phyloP scores from a whole-genome alignment of 2,797 vertebrate species.

The Sciurus vulgaris region DNA sequence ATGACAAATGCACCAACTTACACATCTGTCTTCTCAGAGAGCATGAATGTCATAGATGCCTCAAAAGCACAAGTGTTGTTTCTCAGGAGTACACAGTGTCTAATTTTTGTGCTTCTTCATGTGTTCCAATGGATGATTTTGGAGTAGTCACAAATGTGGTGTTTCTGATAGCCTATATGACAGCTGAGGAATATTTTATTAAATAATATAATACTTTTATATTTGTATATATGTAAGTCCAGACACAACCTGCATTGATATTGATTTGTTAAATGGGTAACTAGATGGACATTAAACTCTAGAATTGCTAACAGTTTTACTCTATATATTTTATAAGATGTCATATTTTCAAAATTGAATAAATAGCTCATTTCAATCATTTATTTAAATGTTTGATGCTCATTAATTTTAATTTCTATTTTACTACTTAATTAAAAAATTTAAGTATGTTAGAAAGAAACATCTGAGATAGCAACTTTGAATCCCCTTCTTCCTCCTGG shows the following conservation, averaged over 20 bases:
- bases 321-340: background rate
- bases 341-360: background rate
- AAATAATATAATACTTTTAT: background rate
- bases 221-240: background rate
- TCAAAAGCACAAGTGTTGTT: background rate
- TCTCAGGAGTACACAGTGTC: background rate
- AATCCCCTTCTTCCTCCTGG: too few relatives aligned
- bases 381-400: background rate
- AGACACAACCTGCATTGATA: background rate
- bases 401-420: slow-evolving; percentile 54
- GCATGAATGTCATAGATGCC: background rate
- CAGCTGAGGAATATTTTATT: background rate
- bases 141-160: background rate
- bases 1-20: background rate
- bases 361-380: background rate
- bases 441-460: slow-evolving; percentile 46
- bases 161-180: background rate
- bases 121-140: background rate
- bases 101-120: background rate
- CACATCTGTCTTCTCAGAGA: background rate
- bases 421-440: background rate
- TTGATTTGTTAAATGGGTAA: background rate
- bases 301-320: background rate
- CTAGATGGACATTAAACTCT: background rate
- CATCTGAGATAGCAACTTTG: background rate